These are phyloP conservation scores for Brachionus paranguensis DNA, from an alignment of 1,140 invertebrate genomes.

Conservation along the genomic window DNA sequence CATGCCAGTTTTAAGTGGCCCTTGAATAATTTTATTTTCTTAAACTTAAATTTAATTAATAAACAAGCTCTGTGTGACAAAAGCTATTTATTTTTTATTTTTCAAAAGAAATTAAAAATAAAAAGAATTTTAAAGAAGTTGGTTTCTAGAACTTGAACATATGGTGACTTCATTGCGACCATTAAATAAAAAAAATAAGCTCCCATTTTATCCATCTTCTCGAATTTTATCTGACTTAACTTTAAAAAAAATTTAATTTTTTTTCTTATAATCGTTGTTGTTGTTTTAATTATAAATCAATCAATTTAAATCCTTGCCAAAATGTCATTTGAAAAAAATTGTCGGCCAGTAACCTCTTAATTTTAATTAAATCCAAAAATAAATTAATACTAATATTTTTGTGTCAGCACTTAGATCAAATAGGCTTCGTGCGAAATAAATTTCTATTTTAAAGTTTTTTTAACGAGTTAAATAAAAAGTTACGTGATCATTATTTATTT, in stretches of 20 bases:
- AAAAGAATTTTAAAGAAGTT: not conserved
- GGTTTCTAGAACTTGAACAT: not conserved
- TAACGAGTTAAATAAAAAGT: not conserved
- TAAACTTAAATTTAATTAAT: not conserved
- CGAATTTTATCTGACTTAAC: not conserved
- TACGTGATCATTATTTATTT: not conserved
- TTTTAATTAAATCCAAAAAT: not conserved
- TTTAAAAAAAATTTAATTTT: not conserved
- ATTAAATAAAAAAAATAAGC: not conserved
- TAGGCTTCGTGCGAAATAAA: not conserved
- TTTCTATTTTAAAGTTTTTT: not conserved
- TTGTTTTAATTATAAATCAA: not conserved
- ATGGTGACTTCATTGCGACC: not conserved
- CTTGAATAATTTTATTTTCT: constrained; percentile 10
- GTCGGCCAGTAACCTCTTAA: not conserved
- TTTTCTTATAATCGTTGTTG: not conserved
- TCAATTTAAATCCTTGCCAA: not conserved
- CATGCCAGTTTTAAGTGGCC: not conserved
- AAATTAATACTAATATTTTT: not conserved
- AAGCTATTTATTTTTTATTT: not conserved
- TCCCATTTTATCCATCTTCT: not conserved
- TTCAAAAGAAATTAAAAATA: not conserved
- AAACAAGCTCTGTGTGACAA: not conserved
- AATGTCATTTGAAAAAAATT: not conserved
- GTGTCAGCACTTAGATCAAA: not conserved